Conservation (phyloP, 37 sponge, comb jelly and placozoan species). For the Theonella swinhoei region DNA sequence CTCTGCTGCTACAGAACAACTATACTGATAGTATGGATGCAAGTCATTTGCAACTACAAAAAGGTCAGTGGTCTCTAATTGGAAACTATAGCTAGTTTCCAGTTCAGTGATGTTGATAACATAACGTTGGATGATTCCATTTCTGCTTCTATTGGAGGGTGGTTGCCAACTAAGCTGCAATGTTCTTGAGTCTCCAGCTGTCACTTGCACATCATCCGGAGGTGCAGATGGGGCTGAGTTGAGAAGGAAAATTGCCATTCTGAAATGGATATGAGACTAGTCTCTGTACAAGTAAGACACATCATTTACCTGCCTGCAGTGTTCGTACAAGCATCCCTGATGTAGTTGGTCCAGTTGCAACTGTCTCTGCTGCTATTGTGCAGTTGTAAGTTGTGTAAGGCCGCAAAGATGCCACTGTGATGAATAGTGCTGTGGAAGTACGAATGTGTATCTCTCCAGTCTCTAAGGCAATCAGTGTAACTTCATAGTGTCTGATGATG, state of each 20-base stretch:
- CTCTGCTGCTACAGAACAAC: slow-evolving; percentile 26
- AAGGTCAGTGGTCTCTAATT: not conserved
- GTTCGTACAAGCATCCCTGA: not conserved
- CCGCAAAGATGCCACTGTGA: slow-evolving; percentile 19
- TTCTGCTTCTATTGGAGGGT: not conserved
- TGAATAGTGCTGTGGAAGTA: not conserved
- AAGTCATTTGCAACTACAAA: not conserved
- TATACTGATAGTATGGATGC: slow-evolving; percentile 30
- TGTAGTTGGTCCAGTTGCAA: slow-evolving; percentile 30
- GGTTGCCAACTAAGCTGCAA: slow-evolving; percentile 18
- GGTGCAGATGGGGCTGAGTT: slow-evolving; percentile 52
- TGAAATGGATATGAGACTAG: too few species aligned
- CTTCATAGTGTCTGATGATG: slow-evolving; percentile 22
- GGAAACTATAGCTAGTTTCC: not conserved
- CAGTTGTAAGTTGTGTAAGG: slow-evolving; percentile 27
- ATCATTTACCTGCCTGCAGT: not conserved
- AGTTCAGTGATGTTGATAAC: slow-evolving; percentile 10
- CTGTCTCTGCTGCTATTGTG: slow-evolving; percentile 38
- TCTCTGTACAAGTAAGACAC: too few species aligned
- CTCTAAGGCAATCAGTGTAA: slow-evolving; percentile 17
- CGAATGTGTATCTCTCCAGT: not conserved
- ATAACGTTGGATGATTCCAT: slow-evolving; percentile 39
- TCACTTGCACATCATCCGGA: not conserved
- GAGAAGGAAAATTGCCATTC: too few species aligned
- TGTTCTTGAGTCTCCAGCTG: not conserved